These are phyloP conservation scores for Myanophis thanlyinensis DNA, from an alignment of 2,113 vertebrate species.

Conservation along the genomic window DNA sequence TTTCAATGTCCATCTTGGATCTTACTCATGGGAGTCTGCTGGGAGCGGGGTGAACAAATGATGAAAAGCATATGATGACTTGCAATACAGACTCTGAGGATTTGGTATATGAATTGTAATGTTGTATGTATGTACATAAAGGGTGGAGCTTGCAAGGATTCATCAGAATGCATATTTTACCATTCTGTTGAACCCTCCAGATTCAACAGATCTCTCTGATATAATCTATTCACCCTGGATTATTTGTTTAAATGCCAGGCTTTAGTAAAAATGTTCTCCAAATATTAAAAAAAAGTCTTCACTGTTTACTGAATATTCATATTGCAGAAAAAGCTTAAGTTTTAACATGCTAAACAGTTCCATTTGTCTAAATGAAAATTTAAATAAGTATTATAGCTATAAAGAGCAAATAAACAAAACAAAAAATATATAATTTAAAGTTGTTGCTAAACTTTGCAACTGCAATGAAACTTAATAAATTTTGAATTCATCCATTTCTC, in stretches of 20 bases:
- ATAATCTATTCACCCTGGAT: neutral
- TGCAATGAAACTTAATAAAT: neutral
- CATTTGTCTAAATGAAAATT: conserved; percentile 44
- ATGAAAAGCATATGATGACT: neutral
- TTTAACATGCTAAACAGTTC: conserved; percentile 27
- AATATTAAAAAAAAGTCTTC: conserved; percentile 25
- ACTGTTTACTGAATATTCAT: conserved; percentile 20
- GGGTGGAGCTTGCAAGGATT: neutral
- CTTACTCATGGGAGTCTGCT: neutral
- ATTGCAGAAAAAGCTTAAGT: conserved; percentile 20
- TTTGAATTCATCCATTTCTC: neutral
- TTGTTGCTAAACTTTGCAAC: conserved; percentile 23
- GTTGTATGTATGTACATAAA: neutral
- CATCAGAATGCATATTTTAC: neutral
- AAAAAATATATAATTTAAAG: conserved; percentile 25
- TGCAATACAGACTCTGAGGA: neutral
- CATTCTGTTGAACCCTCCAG: neutral
- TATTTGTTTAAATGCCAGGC: conserved; percentile 12
- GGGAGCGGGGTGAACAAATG: neutral
- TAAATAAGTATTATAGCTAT: conserved; percentile 31
- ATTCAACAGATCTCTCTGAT: neutral
- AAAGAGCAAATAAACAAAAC: conserved; percentile 10
- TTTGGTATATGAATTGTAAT: neutral
- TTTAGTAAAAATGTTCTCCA: conserved; percentile 31
- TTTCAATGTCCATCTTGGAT: neutral